Base-by-base conservation (phyloP, 2,888 invertebrate genomes). In the Fissipunctia ypsillon region DNA sequence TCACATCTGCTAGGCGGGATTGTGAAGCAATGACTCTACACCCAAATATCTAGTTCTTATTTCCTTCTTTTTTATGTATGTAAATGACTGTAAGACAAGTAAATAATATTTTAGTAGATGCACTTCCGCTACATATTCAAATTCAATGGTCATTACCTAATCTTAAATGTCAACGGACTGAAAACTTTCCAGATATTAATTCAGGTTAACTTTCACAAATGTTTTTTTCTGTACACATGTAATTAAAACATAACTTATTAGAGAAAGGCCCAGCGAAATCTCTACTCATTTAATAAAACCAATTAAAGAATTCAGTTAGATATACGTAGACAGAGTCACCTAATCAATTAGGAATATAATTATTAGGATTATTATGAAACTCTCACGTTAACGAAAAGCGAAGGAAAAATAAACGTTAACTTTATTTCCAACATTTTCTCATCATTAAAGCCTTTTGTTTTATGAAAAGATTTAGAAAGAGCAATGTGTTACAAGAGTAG, bases 151-250 rank as follows among this genome's bases (percentile, higher is more conserved):
- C 28, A 19, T 19, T 56, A 43, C 2, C 9, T 63, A 45, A 54
- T 60, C 16, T 63, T 41, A 68, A 78, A 78, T 64, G n/a, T 31
- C 45, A 65, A 45, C 31, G 9, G 14, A 52, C 25, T 12, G 19
- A 48, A 63, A 57, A 48, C n/a, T 14, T n/a, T 19, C 28, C 1
- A 73, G 14, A n/a, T 7, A 54, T 31, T 16, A 43, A 69, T 43
- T 52, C 31, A 54, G 19, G 41, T 14, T 67, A 64, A 57, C 61
- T 67, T 78, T 73, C 52, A 59, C 73, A 10, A 48, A 31, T 31
- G 14, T 41, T 43, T 1, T 31, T n/a, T 10, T 35, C 19, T 61
- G 19, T 65, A 41, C 5, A 22, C 2, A 48, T 38, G 6, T 38
- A 48, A 50, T 68, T 38, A 68, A 4, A 38, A n/a, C n/a, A n/a